Conservation (phyloP, 2,888 invertebrate species). For the Chymomyza fuscimana region DNA sequence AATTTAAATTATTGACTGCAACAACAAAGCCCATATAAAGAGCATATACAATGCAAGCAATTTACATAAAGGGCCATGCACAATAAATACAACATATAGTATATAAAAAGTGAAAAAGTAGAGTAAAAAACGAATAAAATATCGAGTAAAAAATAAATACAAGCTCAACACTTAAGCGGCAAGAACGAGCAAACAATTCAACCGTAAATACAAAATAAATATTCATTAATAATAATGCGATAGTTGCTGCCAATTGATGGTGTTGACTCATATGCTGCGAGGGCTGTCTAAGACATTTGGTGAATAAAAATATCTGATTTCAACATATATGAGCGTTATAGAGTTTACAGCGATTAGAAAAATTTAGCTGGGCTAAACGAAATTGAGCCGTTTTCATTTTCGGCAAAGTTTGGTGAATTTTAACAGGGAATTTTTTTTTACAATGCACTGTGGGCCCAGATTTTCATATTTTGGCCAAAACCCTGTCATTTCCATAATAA, state of each 20-base stretch:
- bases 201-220: constrained; percentile 71
- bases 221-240: constrained; percentile 73
- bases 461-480: too few species aligned
- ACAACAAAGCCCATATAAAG: constrained; percentile 11
- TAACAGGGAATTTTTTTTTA: too few species aligned
- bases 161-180: constrained; percentile 37
- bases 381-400: too few species aligned
- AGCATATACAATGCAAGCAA: constrained; percentile 50
- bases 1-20: constrained; percentile 61
- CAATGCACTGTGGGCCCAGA: too few species aligned
- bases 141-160: constrained; percentile 12
- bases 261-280: constrained; percentile 23
- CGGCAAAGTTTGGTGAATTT: too few species aligned
- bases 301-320: too few species aligned
- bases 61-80: constrained; percentile 61
- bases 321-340: too few species aligned
- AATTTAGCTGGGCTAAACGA: too few species aligned
- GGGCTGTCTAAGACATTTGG: too few species aligned
- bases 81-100: not conserved
- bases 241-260: constrained; percentile 53
- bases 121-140: constrained; percentile 10
- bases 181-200: constrained; percentile 44
- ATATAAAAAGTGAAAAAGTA: not conserved
- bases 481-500: too few species aligned
- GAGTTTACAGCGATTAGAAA: too few species aligned